phyloP scores from a whole-genome alignment of 2,797 vertebrate species.

The Trichosurus vulpecula region DNA sequence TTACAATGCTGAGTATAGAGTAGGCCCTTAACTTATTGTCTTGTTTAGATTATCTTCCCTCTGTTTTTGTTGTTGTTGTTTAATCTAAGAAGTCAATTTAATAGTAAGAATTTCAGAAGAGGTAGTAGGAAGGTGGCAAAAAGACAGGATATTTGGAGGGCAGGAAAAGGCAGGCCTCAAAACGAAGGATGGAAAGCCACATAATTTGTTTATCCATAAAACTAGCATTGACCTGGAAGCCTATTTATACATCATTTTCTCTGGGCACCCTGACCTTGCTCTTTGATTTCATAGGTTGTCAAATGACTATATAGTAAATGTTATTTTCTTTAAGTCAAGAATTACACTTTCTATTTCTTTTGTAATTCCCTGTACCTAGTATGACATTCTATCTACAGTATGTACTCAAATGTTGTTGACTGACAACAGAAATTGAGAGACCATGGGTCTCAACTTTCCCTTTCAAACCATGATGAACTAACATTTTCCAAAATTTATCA shows the following conservation, averaged over 20 bases:
- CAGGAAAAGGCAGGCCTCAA: background rate
- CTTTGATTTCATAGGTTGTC: background rate
- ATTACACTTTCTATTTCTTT: background rate
- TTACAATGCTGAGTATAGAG: background rate
- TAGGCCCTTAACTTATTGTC: background rate
- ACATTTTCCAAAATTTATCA: background rate
- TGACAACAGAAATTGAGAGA: background rate
- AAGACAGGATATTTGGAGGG: background rate
- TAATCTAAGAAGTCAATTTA: background rate
- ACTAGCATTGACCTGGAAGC: background rate
- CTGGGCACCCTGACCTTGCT: too few relatives aligned
- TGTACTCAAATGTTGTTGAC: background rate
- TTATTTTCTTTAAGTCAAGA: background rate
- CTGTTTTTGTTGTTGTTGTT: background rate
- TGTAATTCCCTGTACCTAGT: background rate
- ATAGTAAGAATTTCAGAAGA: background rate
- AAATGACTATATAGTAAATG: background rate
- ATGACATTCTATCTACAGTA: background rate
- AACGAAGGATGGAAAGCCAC: background rate
- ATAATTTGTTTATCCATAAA: background rate
- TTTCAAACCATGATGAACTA: background rate
- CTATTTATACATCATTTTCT: background rate
- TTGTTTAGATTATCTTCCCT: background rate
- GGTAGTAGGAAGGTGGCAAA: background rate
- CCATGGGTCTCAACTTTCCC: background rate